Evolutionary conservation across 2,113 vertebrate genomes (phyloP), one percentile per base, ranked within the genome.

Genomic region (Patagioenas fasciata): DNA sequence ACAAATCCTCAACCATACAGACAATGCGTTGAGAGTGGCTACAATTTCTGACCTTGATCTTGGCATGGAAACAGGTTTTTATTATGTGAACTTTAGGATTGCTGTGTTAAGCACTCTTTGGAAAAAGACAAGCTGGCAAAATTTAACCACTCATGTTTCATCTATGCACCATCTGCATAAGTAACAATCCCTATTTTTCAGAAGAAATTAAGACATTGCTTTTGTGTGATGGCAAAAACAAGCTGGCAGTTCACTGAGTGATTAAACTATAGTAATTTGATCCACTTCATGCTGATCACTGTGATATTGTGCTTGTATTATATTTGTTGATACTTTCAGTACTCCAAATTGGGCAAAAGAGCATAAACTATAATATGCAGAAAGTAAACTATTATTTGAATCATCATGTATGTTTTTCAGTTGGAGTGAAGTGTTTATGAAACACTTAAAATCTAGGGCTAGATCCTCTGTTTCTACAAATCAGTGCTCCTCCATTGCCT

Each of bases 111-210:
- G 38, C 62, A 48, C 32, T 57, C n/a, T 57, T 81, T 71, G 34
- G 69, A 47, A 93, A 84, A 84, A 93, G 32, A 86, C 18, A 86
- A 4, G 3, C 32, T 56, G 29, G 50, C 44, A 89, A 91, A 95
- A 87, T 84, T 44, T 84, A 75, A 81, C 38, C 48, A 69, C 65
- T 95, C 54, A 1, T 83, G 31, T 94, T 93, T 85, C 65, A 74
- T 89, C 93, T 84, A 54, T 13, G 11, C 42, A 79, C 48, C 80
- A 87, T 93, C 91, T 96, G 91, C 91, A 66, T 79, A 86, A 93
- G 65, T 79, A 91, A 95, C 83, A 74, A 74, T 40, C 65, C 84
- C 80, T 32, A 57, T 87, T 95, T 95, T 83, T 91, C 91, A 91
- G 61, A 86, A 95, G 40, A 91, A 79, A 93, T 87, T 89, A 84